Conservation (phyloP, 2,797 vertebrate genomes). For the Manis pentadactyla region DNA sequence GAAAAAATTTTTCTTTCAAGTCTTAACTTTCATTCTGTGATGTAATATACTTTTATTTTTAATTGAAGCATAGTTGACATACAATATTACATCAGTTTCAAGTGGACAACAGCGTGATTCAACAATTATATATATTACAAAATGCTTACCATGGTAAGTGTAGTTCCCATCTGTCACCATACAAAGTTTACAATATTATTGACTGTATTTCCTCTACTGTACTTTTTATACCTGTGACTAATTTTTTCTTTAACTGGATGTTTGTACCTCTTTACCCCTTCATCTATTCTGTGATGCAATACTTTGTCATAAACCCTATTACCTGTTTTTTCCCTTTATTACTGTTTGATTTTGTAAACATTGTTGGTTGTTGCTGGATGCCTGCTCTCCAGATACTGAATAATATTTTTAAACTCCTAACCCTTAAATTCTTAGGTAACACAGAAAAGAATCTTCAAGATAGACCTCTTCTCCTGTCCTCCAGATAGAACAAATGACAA, state of each 20-base stretch:
- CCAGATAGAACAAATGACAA: not conserved
- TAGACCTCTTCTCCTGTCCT: not conserved
- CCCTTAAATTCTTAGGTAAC: not conserved
- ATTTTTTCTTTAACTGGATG: no score
- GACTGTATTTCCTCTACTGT: no score
- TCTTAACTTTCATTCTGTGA: not conserved
- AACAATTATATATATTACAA: no score
- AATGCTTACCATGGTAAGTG: no score
- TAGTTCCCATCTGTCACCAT: no score
- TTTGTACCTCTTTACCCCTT: no score
- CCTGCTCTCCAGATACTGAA: not conserved
- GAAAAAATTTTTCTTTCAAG: constrained; percentile 40
- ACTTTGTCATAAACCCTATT: constrained; percentile 5
- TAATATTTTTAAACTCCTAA: constrained; percentile 1
- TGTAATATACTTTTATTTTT: no score
- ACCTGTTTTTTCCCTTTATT: not conserved
- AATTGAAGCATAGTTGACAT: no score
- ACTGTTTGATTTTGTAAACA: not conserved
- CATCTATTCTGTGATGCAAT: not conserved
- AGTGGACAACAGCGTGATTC: no score
- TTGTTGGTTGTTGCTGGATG: not conserved
- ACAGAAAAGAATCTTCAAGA: not conserved
- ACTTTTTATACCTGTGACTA: no score
- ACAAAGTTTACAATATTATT: no score
- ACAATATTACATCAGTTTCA: no score